phyloP scores from a whole-genome alignment of 2,888 invertebrate genomes.

The Hartigia nigra region DNA sequence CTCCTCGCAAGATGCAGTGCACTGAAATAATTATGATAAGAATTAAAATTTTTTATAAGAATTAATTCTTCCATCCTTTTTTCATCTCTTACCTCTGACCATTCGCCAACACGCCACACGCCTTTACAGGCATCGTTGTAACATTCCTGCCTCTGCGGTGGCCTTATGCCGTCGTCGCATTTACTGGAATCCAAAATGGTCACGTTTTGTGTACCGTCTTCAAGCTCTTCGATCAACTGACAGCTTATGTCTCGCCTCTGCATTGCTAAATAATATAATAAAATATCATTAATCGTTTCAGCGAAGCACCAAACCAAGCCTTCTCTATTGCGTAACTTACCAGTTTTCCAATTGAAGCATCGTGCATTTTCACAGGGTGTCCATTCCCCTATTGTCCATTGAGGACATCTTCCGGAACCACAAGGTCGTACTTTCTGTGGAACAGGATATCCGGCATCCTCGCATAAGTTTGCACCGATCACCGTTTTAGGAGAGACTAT shows the following conservation, averaged over 20 bases:
- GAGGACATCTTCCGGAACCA: constrained; percentile 77
- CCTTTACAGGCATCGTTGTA: constrained; percentile 86
- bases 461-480: constrained; percentile 76
- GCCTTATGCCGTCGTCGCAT: constrained; percentile 80
- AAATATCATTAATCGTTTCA: neutral
- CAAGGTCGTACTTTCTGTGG: constrained; percentile 75
- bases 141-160: constrained; percentile 84
- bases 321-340: constrained; percentile 55
- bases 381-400: constrained; percentile 80
- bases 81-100: constrained; percentile 83
- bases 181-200: constrained; percentile 68
- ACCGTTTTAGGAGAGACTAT: constrained; percentile 54
- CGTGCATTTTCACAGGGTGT: constrained; percentile 77
- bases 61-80: neutral
- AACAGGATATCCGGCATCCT: constrained; percentile 75
- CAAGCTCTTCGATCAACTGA: constrained; percentile 66
- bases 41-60: neutral
- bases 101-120: constrained; percentile 90
- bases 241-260: constrained; percentile 78
- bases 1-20: constrained; percentile 84
- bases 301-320: neutral
- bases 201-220: constrained; percentile 67
- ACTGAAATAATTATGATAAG: constrained; percentile 70
- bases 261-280: constrained; percentile 70
- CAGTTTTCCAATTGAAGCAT: constrained; percentile 81